These are phyloP conservation scores for Nyctalus aviator DNA, from an alignment of 2,797 vertebrate species.

Conservation along the genomic window DNA sequence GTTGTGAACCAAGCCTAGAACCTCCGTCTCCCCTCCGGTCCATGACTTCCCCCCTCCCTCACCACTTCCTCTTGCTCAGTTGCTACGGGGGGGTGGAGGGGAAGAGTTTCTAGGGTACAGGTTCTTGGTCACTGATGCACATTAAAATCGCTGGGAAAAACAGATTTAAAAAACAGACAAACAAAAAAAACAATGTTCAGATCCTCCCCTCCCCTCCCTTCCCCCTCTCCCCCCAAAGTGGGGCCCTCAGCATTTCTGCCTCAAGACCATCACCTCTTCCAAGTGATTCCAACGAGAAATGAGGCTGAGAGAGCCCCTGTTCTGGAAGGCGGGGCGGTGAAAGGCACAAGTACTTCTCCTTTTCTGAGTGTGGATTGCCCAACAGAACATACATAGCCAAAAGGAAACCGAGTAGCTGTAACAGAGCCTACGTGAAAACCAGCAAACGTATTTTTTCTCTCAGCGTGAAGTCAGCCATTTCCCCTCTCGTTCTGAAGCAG, in stretches of 20 bases:
- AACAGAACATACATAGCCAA: background rate
- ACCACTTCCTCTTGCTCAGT: background rate
- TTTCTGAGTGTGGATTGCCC: background rate
- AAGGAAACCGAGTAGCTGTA: slow-evolving; percentile 47
- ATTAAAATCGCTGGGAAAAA: background rate
- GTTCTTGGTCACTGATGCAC: background rate
- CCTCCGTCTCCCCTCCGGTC: background rate
- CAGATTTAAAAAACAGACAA: background rate
- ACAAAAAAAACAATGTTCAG: background rate
- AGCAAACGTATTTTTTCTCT: slow-evolving; percentile 43
- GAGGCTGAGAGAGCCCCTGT: background rate
- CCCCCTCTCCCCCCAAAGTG: too few relatives aligned
- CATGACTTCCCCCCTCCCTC: background rate
- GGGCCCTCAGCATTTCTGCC: background rate
- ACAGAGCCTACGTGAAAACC: slow-evolving; percentile 18
- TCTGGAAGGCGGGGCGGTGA: background rate
- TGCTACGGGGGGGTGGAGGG: background rate
- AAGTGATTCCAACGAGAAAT: background rate
- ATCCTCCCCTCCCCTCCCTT: background rate
- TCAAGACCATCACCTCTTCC: background rate
- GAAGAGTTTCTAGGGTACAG: background rate
- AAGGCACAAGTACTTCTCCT: background rate
- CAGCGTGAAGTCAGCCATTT: slow-evolving; percentile 9
- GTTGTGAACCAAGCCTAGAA: background rate
- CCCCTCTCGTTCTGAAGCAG: slow-evolving; percentile 51